A percentile compares a stretch with the other conserved stretches of the same genome.
These are phyloP conservation scores for Heteronetta atricapilla DNA, from an alignment of 2,113 vertebrate species.

Conservation along the genomic window DNA sequence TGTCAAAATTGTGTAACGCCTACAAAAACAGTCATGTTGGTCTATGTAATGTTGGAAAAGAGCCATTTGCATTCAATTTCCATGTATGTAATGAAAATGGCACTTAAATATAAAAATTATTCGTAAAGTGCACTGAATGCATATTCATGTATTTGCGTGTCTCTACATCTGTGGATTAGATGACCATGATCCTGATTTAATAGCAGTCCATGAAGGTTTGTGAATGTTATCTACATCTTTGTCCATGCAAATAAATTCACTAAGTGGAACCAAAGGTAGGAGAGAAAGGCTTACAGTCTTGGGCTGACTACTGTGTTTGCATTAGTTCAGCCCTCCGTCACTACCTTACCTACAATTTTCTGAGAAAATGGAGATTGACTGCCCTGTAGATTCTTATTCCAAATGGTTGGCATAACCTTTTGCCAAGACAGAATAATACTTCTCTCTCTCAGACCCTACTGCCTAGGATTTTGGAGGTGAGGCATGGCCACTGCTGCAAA, in stretches of 20 bases:
- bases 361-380: neutral
- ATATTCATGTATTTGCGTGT: neutral
- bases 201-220: rapidly evolving
- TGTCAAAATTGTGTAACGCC: neutral
- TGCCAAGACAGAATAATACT: neutral
- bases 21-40: neutral
- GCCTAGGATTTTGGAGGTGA: neutral
- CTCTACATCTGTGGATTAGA: neutral
- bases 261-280: neutral
- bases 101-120: neutral
- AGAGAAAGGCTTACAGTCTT: neutral
- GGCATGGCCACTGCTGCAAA: neutral
- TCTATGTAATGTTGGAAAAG: neutral
- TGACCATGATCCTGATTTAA: neutral
- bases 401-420: neutral
- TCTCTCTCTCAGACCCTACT: neutral
- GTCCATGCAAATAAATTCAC: neutral
- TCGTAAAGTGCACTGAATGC: neutral
- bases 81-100: neutral
- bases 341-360: neutral
- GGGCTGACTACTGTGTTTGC: neutral
- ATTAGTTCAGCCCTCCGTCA: neutral
- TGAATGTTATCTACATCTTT: neutral
- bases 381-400: neutral
- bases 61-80: neutral